phyloP scores from a whole-genome alignment of 2,888 invertebrate genomes.

The Laspeyria flexula region DNA sequence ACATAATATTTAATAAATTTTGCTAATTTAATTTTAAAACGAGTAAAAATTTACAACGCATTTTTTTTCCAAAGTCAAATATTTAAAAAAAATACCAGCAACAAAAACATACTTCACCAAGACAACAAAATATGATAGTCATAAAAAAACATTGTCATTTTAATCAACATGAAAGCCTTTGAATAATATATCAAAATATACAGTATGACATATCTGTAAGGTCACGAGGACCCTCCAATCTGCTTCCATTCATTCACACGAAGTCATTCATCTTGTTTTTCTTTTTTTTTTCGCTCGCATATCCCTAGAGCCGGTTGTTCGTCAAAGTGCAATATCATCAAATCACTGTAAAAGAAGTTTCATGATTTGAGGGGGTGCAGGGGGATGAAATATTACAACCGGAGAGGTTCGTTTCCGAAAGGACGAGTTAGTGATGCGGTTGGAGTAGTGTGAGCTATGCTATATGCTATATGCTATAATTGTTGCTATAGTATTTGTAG shows the following conservation, averaged over 20 bases:
- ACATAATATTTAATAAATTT: too few species aligned
- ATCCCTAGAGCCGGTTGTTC: slow-evolving; percentile 61
- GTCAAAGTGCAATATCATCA: slow-evolving; percentile 85
- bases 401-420: slow-evolving; percentile 70
- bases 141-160: slow-evolving; percentile 42
- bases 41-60: too few species aligned
- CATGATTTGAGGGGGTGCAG: slow-evolving; percentile 73
- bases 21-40: too few species aligned
- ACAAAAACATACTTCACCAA: too few species aligned
- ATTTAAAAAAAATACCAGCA: background rate
- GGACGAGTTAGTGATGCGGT: slow-evolving; percentile 53
- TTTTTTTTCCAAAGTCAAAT: too few species aligned
- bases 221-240: slow-evolving; percentile 45
- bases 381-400: slow-evolving; percentile 83
- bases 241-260: slow-evolving; percentile 44
- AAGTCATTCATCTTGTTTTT: slow-evolving; percentile 76
- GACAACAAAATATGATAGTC: background rate
- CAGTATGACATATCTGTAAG: slow-evolving; percentile 29
- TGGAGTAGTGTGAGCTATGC: slow-evolving; percentile 35
- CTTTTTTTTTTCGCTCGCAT: slow-evolving; percentile 59
- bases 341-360: slow-evolving; percentile 84
- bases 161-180: slow-evolving; percentile 65
- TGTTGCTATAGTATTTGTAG: too few species aligned
- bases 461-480: slow-evolving; percentile 10
- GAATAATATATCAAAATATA: slow-evolving; percentile 16